phyloP scores from a whole-genome alignment of 2,113 vertebrate species.

The Carassius gibelio region DNA sequence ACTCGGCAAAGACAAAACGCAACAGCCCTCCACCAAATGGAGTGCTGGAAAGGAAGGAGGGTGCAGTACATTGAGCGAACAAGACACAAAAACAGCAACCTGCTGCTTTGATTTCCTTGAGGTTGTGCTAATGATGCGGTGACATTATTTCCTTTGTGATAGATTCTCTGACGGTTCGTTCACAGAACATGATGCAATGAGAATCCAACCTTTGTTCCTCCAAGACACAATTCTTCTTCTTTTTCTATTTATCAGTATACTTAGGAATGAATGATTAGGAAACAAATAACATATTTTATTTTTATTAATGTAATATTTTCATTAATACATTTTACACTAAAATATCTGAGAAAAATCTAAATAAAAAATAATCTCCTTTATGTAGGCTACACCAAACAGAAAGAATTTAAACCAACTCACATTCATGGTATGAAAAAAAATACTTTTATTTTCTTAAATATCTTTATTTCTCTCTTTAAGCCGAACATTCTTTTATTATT shows the following conservation, averaged over 20 bases:
- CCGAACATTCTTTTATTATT: neutral
- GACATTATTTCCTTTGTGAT: conserved; percentile 55
- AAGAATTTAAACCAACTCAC: neutral
- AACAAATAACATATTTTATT: neutral
- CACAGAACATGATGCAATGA: conserved; percentile 9
- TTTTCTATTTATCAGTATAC: neutral
- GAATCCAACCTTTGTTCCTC: neutral
- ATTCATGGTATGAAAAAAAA: neutral
- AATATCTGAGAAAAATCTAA: neutral
- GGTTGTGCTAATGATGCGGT: conserved; percentile 40
- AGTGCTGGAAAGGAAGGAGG: conserved; percentile 26
- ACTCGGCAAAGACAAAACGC: neutral
- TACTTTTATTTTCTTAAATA: neutral
- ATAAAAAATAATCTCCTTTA: too few relatives aligned
- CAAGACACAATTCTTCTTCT: neutral
- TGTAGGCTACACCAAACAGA: too few relatives aligned
- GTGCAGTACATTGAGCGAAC: neutral
- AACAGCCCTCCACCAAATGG: neutral
- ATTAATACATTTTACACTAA: neutral
- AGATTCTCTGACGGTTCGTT: neutral
- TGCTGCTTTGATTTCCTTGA: conserved; percentile 45
- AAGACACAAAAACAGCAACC: conserved; percentile 36
- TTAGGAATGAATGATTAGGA: neutral
- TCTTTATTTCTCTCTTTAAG: neutral
- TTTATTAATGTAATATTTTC: neutral